Evolutionary conservation across 2,113 vertebrate species (phyloP).

Genomic region (Trichechus manatus): DNA sequence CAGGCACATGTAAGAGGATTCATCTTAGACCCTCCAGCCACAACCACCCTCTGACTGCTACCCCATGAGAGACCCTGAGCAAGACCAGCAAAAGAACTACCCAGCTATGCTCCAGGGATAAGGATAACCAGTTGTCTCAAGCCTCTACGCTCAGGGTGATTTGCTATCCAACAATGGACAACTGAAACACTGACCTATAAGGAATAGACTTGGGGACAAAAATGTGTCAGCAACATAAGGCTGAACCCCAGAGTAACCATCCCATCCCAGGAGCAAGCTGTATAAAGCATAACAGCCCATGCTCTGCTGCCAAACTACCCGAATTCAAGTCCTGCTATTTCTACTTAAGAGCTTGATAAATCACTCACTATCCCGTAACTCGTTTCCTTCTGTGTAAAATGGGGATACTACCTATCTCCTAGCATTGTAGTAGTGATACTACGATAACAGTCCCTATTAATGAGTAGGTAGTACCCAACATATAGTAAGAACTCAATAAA

Average conservation of each 20-base stretch:
- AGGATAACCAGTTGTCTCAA: not conserved
- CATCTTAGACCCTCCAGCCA: not conserved
- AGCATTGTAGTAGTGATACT: not conserved
- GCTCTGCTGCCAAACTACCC: not conserved
- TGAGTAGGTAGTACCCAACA: not conserved
- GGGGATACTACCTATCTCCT: not conserved
- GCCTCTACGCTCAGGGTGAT: not conserved
- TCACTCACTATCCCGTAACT: not conserved
- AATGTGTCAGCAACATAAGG: not conserved
- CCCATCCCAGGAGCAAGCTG: not conserved
- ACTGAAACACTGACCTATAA: not conserved
- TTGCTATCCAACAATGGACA: not conserved
- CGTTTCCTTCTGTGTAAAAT: not conserved
- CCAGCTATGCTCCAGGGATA: not conserved
- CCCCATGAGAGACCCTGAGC: not conserved
- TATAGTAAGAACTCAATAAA: not conserved
- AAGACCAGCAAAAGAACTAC: not conserved
- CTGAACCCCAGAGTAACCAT: not conserved
- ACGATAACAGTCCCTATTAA: not conserved
- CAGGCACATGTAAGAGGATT: not conserved
- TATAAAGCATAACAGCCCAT: accelerated
- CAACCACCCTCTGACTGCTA: not conserved
- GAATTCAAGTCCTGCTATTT: not conserved
- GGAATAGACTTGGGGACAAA: not conserved
- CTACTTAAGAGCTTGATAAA: not conserved